Base-by-base conservation (phyloP, 2,888 invertebrate genomes). In the Busseola fusca region DNA sequence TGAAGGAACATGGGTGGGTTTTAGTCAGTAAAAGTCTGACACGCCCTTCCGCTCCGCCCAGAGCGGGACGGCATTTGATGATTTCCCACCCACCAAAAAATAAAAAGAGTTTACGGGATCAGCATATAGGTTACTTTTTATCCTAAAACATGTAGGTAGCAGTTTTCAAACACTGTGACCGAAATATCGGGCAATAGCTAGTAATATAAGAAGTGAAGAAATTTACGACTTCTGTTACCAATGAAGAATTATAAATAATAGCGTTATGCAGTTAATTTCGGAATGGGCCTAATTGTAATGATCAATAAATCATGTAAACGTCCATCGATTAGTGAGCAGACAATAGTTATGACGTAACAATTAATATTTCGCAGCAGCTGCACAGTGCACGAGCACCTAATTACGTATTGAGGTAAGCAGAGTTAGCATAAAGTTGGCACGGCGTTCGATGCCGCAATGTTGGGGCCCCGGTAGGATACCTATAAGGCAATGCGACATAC, bases 241-340 rank as follows among this genome's bases (percentile, higher is more conserved):
- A 71, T 63, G 2, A 42, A 67, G 25, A 52, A 45, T 10, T 42
- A 64, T 54, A 76, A 71, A 59, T 50, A 40, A 52, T 30, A 40
- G 25, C 14, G 27, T 37, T 56, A 60, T 57, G 27, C n/a, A 58
- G 30, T 59, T 68, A 56, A 76, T 72, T 72, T 80, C 30, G 57
- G 63, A 72, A 71, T 67, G 45, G 64, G 25, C 34, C 48, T 68
- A 54, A 69, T 68, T 72, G 56, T 71, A 78, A 67, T 74, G 45
- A 58, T 76, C 60, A 72, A 80, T 77, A 77, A 80, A 81, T 80
- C 80, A 72, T 71, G 54, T 77, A 60, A 67, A 74, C 71, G 74
- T 80, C 67, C 64, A 72, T 58, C 57, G 67, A 77, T 82, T 74
- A 77, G 72, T 71, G 68, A 75, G 74, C 62, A 77, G 70, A 75